Conservation (phyloP, 1,140 invertebrate species). For the Diabrotica virgifera region DNA sequence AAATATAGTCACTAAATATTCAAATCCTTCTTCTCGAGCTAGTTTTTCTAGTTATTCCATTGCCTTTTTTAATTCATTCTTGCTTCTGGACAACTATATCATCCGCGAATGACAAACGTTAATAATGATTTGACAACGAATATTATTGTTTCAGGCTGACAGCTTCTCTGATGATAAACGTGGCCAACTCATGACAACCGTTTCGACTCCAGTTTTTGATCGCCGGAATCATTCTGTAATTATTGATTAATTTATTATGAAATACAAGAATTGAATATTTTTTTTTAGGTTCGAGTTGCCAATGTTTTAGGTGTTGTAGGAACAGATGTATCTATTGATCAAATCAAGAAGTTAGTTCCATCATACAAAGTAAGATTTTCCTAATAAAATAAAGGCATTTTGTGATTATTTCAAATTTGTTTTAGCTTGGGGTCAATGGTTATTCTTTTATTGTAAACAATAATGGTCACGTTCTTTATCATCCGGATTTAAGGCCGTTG, state of each 20-base stretch:
- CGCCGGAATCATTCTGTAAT: slow-evolving; percentile 82
- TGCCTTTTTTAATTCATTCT: too few species aligned
- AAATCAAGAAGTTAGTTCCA: slow-evolving; percentile 88
- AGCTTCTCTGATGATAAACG: slow-evolving; percentile 66
- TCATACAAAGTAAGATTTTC: slow-evolving; percentile 74
- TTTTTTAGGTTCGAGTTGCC: slow-evolving; percentile 69
- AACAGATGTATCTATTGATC: slow-evolving; percentile 88
- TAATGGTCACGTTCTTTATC: slow-evolving; percentile 95
- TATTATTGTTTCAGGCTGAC: slow-evolving; percentile 56
- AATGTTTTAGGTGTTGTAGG: slow-evolving; percentile 92
- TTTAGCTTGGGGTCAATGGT: slow-evolving; percentile 90
- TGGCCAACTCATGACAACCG: slow-evolving; percentile 82
- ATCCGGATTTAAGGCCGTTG: slow-evolving; percentile 93
- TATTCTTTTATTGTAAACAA: slow-evolving; percentile 96
- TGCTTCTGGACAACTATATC: too few species aligned
- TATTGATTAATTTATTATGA: slow-evolving; percentile 34
- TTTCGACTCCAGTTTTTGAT: slow-evolving; percentile 90
- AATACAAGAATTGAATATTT: slow-evolving; percentile 34
- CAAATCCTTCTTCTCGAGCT: too few species aligned
- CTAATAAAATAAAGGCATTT: slow-evolving; percentile 5
- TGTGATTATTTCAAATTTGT: slow-evolving; percentile 34
- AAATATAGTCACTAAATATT: too few species aligned
- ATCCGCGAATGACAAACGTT: too few species aligned
- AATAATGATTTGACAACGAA: too few species aligned
- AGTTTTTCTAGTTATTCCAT: too few species aligned